Percentiles rank a stretch among this genome's conserved stretches.
phyloP scores from a whole-genome alignment of 2,113 vertebrate genomes.

The Amblyornis subalaris region DNA sequence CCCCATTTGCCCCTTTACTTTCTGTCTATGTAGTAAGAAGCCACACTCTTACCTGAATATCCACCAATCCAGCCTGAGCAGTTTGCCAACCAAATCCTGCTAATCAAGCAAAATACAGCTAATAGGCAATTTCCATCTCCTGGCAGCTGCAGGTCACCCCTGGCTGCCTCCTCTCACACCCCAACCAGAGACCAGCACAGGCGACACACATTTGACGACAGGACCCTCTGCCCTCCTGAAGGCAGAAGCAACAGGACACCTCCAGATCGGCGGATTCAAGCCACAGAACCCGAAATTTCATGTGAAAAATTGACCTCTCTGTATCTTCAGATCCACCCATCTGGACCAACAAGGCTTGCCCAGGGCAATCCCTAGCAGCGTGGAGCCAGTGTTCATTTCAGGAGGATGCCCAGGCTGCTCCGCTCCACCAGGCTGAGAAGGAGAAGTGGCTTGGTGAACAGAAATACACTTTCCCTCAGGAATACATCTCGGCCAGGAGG shows the following conservation, averaged over 20 bases:
- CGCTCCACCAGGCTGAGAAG: not conserved
- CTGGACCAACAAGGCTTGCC: not conserved
- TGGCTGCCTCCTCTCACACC: not conserved
- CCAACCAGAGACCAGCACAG: not conserved
- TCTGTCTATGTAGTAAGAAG: not conserved
- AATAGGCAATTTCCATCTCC: not conserved
- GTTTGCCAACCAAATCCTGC: not conserved
- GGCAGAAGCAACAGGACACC: not conserved
- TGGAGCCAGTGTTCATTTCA: not conserved
- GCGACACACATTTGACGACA: rapidly evolving
- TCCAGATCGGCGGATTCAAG: not conserved
- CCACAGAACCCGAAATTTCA: not conserved
- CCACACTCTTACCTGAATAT: not conserved
- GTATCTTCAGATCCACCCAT: constrained; percentile 42
- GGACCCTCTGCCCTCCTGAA: not conserved
- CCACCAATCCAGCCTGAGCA: not conserved
- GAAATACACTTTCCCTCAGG: not conserved
- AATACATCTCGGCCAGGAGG: not conserved
- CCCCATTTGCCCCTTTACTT: not conserved
- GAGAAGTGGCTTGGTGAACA: not conserved
- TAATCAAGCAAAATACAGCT: constrained; percentile 14
- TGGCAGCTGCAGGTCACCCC: not conserved
- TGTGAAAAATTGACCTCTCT: constrained; percentile 3
- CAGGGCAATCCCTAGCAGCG: not conserved
- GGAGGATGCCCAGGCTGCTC: not conserved